Conservation (phyloP, 2,888 invertebrate species). For the Acleris holmiana region DNA sequence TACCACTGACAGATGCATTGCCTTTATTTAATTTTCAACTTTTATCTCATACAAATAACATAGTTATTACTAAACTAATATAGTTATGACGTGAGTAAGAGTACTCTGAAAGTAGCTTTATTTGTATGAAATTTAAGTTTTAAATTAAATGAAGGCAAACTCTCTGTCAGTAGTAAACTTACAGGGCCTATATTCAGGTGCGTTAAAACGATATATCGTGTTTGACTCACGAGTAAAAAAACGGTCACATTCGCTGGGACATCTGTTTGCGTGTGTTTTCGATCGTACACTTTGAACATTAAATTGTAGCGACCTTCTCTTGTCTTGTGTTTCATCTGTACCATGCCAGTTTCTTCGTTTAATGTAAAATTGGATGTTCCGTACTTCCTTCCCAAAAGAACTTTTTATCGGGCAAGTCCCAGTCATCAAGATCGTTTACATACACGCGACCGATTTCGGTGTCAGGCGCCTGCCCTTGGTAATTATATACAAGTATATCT, state of each 20-base stretch:
- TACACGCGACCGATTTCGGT: conserved; percentile 97
- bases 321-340: conserved; percentile 97
- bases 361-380: conserved; percentile 94
- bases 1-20: too few species aligned
- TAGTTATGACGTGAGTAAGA: too few species aligned
- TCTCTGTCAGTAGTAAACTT: too few species aligned
- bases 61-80: too few species aligned
- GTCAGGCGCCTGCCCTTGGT: conserved; percentile 94
- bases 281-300: conserved; percentile 94
- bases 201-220: too few species aligned
- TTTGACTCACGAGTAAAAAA: too few species aligned
- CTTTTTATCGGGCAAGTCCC: conserved; percentile 99
- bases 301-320: conserved; percentile 93
- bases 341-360: conserved; percentile 96
- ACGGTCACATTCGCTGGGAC: conserved; percentile 98
- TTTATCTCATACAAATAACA: too few species aligned
- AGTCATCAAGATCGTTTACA: conserved; percentile 98
- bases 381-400: conserved; percentile 97
- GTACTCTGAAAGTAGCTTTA: too few species aligned
- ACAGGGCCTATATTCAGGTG: too few species aligned
- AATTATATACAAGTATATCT: conserved; percentile 98
- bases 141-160: too few species aligned
- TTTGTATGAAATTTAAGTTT: too few species aligned
- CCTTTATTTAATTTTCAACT: too few species aligned
- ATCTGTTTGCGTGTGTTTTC: conserved; percentile 97